Base-by-base conservation (phyloP, 2,797 vertebrate genomes). In the Manis crassicaudata region DNA sequence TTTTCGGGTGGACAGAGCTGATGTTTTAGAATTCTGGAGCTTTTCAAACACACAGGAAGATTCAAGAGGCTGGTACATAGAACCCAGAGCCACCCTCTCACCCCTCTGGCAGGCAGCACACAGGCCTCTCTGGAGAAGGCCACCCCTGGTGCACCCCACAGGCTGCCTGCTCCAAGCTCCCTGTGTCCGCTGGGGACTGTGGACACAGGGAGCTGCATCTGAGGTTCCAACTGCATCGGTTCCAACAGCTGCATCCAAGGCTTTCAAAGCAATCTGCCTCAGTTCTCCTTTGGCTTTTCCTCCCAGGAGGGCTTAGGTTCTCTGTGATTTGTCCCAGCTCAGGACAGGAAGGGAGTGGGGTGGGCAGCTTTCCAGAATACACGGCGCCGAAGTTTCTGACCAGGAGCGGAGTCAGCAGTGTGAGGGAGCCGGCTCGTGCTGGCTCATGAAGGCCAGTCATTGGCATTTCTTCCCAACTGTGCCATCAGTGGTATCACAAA, bases 121-220 rank as follows among this genome's bases (percentile, higher is more conserved):
- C 46, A 13, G 50, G 70, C n/a, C 67, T 88, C 68, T 17, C 17
- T 25, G 56, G n/a, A 25, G 29, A 40, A 35, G 23, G 16, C 7
- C 9, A 23, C 12, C 50, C 52, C 27, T 6, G 54, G 54, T 54
- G 7, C 3, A 0, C 11, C 23, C n/a, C 37, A 46, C 20, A 0
- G 17, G 46, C 58, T 21, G 0, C 8, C 8, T 20, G 10, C 72
- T 18, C 63, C 37, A 18, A 60, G 75, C 29, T 46, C 7, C 11
- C 43, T 9, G 4, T 0, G 2, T 23, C 13, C 32, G 18, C 35
- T 2, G 12, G 46, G n/a, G 12, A 37, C 4, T 0, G 4, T 14
- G 20, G 37, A 35, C 35, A 35, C 35, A 35, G 35, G 35, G 35
- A 35, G 32, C 75, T 9, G 13, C 43, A 0, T 2, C 43, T 35